A percentile compares a stretch with the other conserved stretches of the same genome.
phyloP scores from a whole-genome alignment of 2,888 invertebrate species.

The Erpobdella octoculata region DNA sequence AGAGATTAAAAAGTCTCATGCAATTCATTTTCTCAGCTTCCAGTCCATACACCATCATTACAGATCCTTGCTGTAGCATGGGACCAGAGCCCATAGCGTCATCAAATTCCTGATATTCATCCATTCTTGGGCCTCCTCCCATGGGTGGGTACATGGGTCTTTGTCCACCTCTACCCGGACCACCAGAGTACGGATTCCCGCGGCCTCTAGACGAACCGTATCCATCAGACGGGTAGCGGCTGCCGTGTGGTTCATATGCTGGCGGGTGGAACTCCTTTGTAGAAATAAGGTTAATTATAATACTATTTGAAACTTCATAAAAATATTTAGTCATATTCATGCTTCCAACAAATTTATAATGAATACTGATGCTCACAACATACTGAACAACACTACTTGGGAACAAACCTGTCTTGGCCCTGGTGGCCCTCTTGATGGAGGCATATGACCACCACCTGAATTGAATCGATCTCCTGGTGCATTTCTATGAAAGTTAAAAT shows the following conservation, averaged over 20 bases:
- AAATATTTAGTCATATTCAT: background rate
- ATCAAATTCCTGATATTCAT: conserved; percentile 2
- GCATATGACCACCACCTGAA: background rate
- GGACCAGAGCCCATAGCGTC: background rate
- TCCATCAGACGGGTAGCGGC: background rate
- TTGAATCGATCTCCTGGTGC: conserved; percentile 6
- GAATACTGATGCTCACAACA: background rate
- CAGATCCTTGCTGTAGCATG: conserved; percentile 57
- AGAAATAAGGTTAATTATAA: background rate
- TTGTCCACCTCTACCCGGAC: background rate
- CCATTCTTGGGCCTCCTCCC: conserved; percentile 18
- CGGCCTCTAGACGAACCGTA: background rate
- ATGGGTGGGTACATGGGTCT: conserved; percentile 13
- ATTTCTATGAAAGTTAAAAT: conserved; percentile 5
- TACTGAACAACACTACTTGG: background rate
- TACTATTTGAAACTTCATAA: background rate
- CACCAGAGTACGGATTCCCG: background rate
- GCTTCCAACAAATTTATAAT: background rate
- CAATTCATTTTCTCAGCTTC: conserved; percentile 87
- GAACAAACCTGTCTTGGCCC: conserved; percentile 29
- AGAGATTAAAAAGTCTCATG: conserved; percentile 90
- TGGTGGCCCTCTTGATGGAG: conserved; percentile 20
- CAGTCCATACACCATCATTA: conserved; percentile 96
- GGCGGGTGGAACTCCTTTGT: conserved; percentile 5
- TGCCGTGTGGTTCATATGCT: conserved; percentile 12